Base-by-base conservation (phyloP, 2,797 vertebrate species). In the Antrozous pallidus region DNA sequence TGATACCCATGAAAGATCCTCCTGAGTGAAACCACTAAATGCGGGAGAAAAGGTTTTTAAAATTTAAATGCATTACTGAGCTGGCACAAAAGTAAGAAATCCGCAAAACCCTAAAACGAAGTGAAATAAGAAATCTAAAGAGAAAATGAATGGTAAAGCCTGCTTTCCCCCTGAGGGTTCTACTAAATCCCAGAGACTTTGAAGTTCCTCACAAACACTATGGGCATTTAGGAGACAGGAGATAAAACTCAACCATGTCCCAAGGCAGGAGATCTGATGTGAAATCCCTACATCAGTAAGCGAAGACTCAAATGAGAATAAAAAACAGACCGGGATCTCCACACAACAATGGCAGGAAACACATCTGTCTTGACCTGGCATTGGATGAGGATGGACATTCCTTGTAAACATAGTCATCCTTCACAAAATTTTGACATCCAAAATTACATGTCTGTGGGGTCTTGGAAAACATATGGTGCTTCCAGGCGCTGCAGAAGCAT, bases 1-100 rank as follows among this genome's bases (percentile, higher is more conserved):
- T 56, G 69, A 78, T 22, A 51, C 70, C 36, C 51, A 2, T 33
- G 5, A 63, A 88, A 70, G 49, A 40, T 42, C 14, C 78, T 88
- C 31, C 83, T 0, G 1, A 87, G 31, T 73, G 11, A 86, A 95
- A 82, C 56, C n/a, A 70, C 69, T 82, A 91, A 85, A 73, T 38
- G 51, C 54, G 36, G 31, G 38, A 83, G 82, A 83, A 82, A 74
- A 71, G 31, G 54, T 70, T 24, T 89, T 78, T 6, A 6, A 83
- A 88, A 56, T 71, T 73, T 85, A 92, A 93, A 90, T 78, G 45
- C 49, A 51, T 88, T 81, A 49, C 36, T 26, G 36, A 85, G 65
- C 88, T 94, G 42, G 82, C 70, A 84, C 45, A 67, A 67, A 92
- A 84, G 47, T 33, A 49, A 75, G 78, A 74, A 33, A 33, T 40